Evolutionary conservation across 2,888 invertebrate species (phyloP), one percentile per base, ranked within the genome.

Genomic region (Andrena minutula): DNA sequence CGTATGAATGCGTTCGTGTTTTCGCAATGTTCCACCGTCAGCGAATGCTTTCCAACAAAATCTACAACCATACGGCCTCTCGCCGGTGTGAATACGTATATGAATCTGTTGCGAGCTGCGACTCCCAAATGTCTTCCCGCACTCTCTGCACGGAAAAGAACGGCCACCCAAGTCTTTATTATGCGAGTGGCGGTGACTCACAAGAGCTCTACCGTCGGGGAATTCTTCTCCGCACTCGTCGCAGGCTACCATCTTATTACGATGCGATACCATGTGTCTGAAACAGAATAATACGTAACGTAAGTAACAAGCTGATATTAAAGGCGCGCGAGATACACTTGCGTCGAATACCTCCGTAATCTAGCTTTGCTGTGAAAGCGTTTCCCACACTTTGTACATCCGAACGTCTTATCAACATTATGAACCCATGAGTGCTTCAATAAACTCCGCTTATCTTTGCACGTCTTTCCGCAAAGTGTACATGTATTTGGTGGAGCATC

Each of bases 31-130:
- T 30, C 98, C 98, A 53, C 98, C 98, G 92, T 98, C 98, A 0
- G 98, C 98, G 92, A 98, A 98, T 0, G 97, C 97, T 92, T 98
- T 98, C 97, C 97, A 97, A 92, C 98, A 98, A 94, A 96, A 98
- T 10, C 97, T 95, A 91, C 98, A 98, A 0, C 97, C 97, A 90
- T 98, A 98, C 0, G 97, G 98, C 53, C 97, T 95, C 92, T 98
- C 98, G 3, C 96, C 97, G 0, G 98, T 98, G 92, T 98, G 98
- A 86, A 98, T 97, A 63, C 98, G 95, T 68, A 97, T 96, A 93
- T 98, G 98, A 88, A 98, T 98, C 94, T 98, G 97, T 89, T 97
- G 97, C 0, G 97, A 97, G 90, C 97, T 97, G 12, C 97, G 95
- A 20, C 97, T 97, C 0, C 97, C 97, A 91, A 98, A 98, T 20